Evolutionary conservation across 2,113 vertebrate species (phyloP).

Genomic region (Rafetus swinhoei): DNA sequence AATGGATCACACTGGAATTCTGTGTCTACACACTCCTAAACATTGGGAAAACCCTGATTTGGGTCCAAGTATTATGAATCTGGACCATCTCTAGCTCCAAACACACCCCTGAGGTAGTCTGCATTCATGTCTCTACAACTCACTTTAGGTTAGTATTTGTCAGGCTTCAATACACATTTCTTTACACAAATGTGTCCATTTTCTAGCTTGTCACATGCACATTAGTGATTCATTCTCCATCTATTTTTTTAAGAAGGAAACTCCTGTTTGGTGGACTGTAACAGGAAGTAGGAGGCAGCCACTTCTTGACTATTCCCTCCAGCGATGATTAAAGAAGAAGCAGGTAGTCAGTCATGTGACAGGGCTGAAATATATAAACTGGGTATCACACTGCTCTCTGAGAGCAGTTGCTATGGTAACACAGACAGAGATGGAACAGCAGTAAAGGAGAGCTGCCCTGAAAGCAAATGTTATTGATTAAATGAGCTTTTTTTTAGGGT

Average conservation of each 20-base stretch:
- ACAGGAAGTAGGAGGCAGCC: constrained; percentile 70
- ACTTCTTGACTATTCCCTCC: constrained; percentile 62
- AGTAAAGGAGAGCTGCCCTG: constrained; percentile 69
- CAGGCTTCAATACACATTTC: background rate
- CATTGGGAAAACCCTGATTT: background rate
- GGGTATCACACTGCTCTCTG: constrained; percentile 61
- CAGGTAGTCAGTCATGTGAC: constrained; percentile 74
- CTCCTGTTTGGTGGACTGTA: constrained; percentile 32
- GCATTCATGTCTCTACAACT: background rate
- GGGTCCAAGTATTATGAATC: background rate
- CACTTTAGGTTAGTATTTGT: background rate
- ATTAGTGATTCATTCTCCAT: background rate
- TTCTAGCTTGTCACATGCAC: background rate
- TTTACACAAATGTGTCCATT: background rate
- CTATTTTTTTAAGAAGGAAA: constrained; percentile 23
- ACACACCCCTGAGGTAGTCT: background rate
- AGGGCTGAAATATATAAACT: constrained; percentile 70
- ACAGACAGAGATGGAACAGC: constrained; percentile 69
- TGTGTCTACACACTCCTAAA: background rate
- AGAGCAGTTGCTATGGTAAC: constrained; percentile 81
- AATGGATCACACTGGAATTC: background rate
- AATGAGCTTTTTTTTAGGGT: background rate
- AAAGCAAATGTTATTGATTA: constrained; percentile 76
- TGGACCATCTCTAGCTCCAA: background rate
- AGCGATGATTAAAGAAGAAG: constrained; percentile 73